phyloP scores from a whole-genome alignment of 2,797 vertebrate species.

The Sebastes diploproa region DNA sequence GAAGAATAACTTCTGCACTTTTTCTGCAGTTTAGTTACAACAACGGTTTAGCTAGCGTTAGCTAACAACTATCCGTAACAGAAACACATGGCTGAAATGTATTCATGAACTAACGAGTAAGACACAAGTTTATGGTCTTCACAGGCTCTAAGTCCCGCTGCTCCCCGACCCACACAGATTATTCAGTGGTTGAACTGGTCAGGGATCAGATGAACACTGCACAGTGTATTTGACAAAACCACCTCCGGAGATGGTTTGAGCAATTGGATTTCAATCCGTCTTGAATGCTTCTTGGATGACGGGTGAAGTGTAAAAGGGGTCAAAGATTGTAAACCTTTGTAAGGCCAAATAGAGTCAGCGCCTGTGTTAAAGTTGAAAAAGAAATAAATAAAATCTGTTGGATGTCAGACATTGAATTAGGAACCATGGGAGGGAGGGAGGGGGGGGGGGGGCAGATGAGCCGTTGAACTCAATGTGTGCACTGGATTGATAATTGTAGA shows the following conservation, averaged over 20 bases:
- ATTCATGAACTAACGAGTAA: not conserved
- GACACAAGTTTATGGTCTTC: not conserved
- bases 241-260: no score
- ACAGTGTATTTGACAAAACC: not conserved
- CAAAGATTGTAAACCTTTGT: no score
- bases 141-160: not conserved
- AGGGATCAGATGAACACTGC: not conserved
- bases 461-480: slow-evolving; percentile 9
- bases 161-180: not conserved
- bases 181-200: not conserved
- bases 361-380: not conserved
- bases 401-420: slow-evolving; percentile 9
- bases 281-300: no score
- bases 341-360: not conserved
- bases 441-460: not conserved
- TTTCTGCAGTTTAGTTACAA: not conserved
- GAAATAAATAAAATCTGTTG: slow-evolving; percentile 19
- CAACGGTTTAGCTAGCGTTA: not conserved
- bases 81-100: not conserved
- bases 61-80: not conserved
- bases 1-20: not conserved
- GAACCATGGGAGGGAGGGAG: not conserved
- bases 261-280: no score
- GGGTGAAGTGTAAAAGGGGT: no score
- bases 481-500: not conserved